These are phyloP conservation scores for Papilio polyxenes DNA, from an alignment of 1,140 invertebrate species.

Conservation along the genomic window DNA sequence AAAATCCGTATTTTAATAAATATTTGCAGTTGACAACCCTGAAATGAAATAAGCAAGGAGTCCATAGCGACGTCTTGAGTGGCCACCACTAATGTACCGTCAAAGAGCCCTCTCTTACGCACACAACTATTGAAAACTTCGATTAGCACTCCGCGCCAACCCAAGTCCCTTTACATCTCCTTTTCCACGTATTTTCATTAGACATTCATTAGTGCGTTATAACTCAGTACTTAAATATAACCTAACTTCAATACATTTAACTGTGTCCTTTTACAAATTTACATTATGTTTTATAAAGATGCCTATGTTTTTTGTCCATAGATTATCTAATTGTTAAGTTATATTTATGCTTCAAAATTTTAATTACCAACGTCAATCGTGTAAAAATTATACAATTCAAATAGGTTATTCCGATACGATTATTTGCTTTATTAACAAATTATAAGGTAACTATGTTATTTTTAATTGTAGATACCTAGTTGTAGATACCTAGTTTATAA, in stretches of 20 bases:
- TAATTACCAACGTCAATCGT: too few species aligned
- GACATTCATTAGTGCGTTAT: neutral
- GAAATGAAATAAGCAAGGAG: slow-evolving; percentile 48
- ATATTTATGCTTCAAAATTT: neutral
- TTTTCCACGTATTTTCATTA: slow-evolving; percentile 31
- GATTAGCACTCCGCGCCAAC: slow-evolving; percentile 30
- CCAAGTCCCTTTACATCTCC: slow-evolving; percentile 24
- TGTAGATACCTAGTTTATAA: too few species aligned
- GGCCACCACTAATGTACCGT: slow-evolving; percentile 63
- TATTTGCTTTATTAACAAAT: too few species aligned
- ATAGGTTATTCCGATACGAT: too few species aligned
- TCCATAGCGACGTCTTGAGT: slow-evolving; percentile 63
- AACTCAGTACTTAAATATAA: neutral
- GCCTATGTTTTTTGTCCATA: too few species aligned
- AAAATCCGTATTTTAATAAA: neutral
- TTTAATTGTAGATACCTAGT: too few species aligned
- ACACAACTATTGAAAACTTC: slow-evolving; percentile 46
- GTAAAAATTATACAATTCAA: too few species aligned
- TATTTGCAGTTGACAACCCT: slow-evolving; percentile 51
- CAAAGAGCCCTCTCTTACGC: slow-evolving; percentile 52
- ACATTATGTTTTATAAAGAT: too few species aligned
- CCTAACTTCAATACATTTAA: neutral
- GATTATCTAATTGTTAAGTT: neutral
- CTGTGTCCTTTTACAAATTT: too few species aligned
- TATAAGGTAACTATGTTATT: too few species aligned